These are phyloP conservation scores for Cynoglossus semilaevis DNA, from an alignment of 2,113 vertebrate species.

Conservation along the genomic window DNA sequence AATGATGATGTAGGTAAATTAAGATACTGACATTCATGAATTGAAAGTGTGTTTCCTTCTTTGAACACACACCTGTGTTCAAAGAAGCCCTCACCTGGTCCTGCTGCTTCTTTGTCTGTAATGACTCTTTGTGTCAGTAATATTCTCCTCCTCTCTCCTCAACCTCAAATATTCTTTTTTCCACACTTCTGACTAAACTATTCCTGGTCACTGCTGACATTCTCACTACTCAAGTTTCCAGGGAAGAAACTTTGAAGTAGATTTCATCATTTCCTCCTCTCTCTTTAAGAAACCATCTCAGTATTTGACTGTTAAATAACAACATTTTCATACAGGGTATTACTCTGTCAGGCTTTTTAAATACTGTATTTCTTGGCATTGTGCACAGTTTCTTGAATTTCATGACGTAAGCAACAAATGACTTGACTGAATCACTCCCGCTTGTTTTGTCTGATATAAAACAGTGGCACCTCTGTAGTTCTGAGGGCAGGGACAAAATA, in stretches of 20 bases:
- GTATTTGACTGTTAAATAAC: not conserved
- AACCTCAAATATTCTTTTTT: constrained; percentile 31
- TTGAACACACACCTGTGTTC: too few species aligned
- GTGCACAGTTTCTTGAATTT: constrained; percentile 1
- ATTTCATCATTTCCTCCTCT: constrained; percentile 2
- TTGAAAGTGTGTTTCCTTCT: too few species aligned
- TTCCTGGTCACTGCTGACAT: constrained; percentile 19
- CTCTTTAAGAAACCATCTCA: not conserved
- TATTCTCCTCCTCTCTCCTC: constrained; percentile 33
- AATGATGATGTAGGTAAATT: too few species aligned
- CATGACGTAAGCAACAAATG: not conserved
- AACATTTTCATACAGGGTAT: too few species aligned
- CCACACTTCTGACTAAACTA: constrained; percentile 7
- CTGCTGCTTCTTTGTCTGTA: constrained; percentile 32
- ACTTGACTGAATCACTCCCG: not conserved
- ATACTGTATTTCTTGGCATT: not conserved
- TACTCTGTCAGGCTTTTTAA: not conserved
- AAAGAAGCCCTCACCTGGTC: constrained; percentile 4
- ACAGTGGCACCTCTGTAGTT: not conserved
- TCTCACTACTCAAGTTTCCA: constrained; percentile 6
- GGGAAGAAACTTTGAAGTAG: constrained; percentile 12
- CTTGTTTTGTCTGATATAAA: constrained; percentile 2
- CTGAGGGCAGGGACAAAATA: not conserved
- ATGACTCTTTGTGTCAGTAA: constrained; percentile 39
- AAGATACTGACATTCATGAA: too few species aligned